A percentile compares a stretch with the other conserved stretches of the same genome.
Conservation (phyloP, 1,140 invertebrate species). For the Heliconius hewitsoni region DNA sequence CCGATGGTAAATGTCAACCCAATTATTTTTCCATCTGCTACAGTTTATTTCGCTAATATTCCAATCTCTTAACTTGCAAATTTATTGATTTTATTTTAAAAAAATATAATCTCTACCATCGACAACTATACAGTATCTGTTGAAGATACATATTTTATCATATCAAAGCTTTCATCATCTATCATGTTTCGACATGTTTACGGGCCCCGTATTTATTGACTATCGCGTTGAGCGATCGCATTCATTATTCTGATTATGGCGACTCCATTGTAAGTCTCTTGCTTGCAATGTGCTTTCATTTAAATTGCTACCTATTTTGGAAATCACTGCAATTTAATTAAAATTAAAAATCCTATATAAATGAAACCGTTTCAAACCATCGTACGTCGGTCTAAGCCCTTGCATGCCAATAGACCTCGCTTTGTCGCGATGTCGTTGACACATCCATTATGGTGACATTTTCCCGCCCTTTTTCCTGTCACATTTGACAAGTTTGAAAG, state of each 20-base stretch:
- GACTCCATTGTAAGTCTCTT: conserved; percentile 44
- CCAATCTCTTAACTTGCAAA: conserved; percentile 1
- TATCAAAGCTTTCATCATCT: conserved; percentile 72
- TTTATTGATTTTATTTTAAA: conserved; percentile 16
- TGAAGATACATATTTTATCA: conserved; percentile 71
- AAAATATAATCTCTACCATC: conserved; percentile 30
- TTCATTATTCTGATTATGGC: conserved; percentile 72
- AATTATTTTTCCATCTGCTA: conserved; percentile 56
- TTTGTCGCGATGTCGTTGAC: conserved; percentile 70
- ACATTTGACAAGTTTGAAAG: conserved; percentile 79
- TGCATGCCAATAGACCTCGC: conserved; percentile 65
- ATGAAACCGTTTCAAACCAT: conserved; percentile 56
- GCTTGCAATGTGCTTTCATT: conserved; percentile 40
- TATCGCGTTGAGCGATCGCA: conserved; percentile 70
- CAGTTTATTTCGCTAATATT: conserved; percentile 24
- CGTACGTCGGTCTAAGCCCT: conserved; percentile 56
- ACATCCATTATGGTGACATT: conserved; percentile 78
- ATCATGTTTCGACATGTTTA: conserved; percentile 77
- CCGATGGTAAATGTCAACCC: conserved; percentile 69
- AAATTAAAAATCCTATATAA: conserved; percentile 54
- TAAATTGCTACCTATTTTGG: conserved; percentile 33
- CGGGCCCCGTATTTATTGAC: conserved; percentile 70
- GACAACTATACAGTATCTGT: conserved; percentile 58
- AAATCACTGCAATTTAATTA: neutral
- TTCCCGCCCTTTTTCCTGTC: conserved; percentile 78